Evolutionary conservation across 2,888 invertebrate genomes (phyloP), one percentile per base, ranked within the genome.

Genomic region (Nysson spinosus): DNA sequence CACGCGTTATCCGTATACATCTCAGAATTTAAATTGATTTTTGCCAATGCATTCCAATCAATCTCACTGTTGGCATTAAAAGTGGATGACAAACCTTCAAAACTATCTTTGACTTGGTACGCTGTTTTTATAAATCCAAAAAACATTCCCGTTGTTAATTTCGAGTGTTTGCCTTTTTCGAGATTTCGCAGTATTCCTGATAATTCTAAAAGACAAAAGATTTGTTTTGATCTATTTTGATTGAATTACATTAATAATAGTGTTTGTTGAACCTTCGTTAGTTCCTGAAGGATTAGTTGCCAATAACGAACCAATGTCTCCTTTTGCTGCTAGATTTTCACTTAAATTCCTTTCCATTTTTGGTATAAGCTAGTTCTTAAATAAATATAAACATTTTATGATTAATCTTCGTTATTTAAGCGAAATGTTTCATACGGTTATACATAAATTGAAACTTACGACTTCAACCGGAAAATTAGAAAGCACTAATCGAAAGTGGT

Each of bases 111-210:
- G 2, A 93, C 91, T 88, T 93, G 92, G 85, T 93, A 93, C 0
- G 93, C 93, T 4, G 92, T 92, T 83, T 91, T 91, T 88, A 93
- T 90, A 80, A 93, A 93, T 80, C 93, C 92, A 75, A 93, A 90
- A 80, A 93, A 93, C 76, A 92, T 91, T 83, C 91, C 91, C 4
- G 93, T 90, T 0, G 93, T 91, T 43, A 93, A 91, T 84, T 93
- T 91, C 0, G 91, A 88, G 54, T 82, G 83, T 19, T 68, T 60
- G 3, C 37, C 46, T 40, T 71, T 65, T 39, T 64, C 61, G 30
- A 61, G 47, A 57, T 52, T 52, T 24, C 19, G 44, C 14, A 63
- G 47, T 55, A 54, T 60, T 12, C 63, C 55, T 17, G 62, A 44
- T 19, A 67, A 51, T 40, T 52, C 58, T 44, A 16, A 64, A 55